Evolutionary conservation across 64 coral and sea anemone genomes (phyloP).

Genomic region (Pachyseris speciosa): DNA sequence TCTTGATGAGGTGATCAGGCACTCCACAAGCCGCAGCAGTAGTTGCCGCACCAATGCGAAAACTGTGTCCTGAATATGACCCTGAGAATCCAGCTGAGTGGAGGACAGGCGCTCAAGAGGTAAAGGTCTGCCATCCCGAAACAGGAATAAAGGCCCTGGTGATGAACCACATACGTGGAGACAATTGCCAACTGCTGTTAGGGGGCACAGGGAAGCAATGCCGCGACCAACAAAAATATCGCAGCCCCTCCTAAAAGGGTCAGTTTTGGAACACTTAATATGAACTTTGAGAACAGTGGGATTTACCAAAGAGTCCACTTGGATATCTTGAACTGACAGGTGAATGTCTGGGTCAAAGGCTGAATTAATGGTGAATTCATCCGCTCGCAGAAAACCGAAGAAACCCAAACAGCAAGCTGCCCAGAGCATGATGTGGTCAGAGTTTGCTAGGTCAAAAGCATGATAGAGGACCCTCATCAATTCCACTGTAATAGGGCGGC

Average conservation of each 20-base stretch:
- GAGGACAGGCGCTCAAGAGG: not conserved
- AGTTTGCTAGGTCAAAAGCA: too few relatives aligned
- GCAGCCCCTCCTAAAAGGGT: not conserved
- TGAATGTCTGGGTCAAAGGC: too few relatives aligned
- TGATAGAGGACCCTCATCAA: too few relatives aligned
- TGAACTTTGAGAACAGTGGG: not conserved
- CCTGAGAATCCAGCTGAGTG: not conserved
- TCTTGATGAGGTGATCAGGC: not conserved
- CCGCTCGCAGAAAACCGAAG: too few relatives aligned
- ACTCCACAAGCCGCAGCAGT: not conserved
- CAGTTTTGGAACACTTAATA: not conserved
- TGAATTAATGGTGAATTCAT: too few relatives aligned
- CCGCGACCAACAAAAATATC: not conserved
- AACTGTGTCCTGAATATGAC: not conserved
- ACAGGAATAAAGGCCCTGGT: not conserved
- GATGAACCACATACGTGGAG: not conserved
- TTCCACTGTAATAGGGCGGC: too few relatives aligned
- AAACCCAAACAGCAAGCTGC: too few relatives aligned
- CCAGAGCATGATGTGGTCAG: too few relatives aligned
- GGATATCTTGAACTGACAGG: not conserved
- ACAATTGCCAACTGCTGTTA: not conserved
- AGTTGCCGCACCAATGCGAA: not conserved
- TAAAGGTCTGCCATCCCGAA: not conserved
- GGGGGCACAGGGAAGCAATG: not conserved
- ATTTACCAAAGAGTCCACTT: not conserved